phyloP scores from a whole-genome alignment of 1,140 invertebrate genomes.

The Lordiphosa clarofinis region DNA sequence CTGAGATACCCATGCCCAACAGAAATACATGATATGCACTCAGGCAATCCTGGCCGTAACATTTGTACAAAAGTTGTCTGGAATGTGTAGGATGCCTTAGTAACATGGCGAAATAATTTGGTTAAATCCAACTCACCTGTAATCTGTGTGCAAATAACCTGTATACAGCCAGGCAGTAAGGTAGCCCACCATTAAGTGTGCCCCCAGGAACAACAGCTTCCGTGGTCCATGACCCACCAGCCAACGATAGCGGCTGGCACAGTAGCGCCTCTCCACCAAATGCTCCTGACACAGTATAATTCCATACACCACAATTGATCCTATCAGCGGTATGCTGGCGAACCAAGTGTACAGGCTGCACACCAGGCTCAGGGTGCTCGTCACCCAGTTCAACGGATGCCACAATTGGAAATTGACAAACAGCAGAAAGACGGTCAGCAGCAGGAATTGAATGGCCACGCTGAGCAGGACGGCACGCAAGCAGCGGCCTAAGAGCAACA shows the following conservation, averaged over 20 bases:
- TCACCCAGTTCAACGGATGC: slow-evolving; percentile 81
- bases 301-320: slow-evolving; percentile 82
- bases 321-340: slow-evolving; percentile 81
- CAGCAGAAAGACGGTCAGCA: slow-evolving; percentile 81
- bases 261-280: slow-evolving; percentile 80
- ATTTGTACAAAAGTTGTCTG: slow-evolving; percentile 52
- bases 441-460: slow-evolving; percentile 56
- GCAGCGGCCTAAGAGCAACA: slow-evolving; percentile 49
- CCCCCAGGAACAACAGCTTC: slow-evolving; percentile 76
- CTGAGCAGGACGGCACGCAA: slow-evolving; percentile 50
- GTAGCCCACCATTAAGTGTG: slow-evolving; percentile 81
- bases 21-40: slow-evolving; percentile 83
- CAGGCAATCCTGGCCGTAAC: slow-evolving; percentile 77
- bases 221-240: slow-evolving; percentile 45
- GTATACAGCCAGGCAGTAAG: slow-evolving; percentile 82
- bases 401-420: slow-evolving; percentile 81
- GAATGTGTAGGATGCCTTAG: neutral
- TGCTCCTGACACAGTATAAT: slow-evolving; percentile 83
- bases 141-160: slow-evolving; percentile 80
- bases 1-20: slow-evolving; percentile 85
- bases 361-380: slow-evolving; percentile 80
- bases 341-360: slow-evolving; percentile 82
- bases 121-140: slow-evolving; percentile 61
- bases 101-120: neutral
- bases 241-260: slow-evolving; percentile 81